These are phyloP conservation scores for Ceriagrion tenellum DNA, from an alignment of 2,888 invertebrate genomes.

Conservation along the genomic window DNA sequence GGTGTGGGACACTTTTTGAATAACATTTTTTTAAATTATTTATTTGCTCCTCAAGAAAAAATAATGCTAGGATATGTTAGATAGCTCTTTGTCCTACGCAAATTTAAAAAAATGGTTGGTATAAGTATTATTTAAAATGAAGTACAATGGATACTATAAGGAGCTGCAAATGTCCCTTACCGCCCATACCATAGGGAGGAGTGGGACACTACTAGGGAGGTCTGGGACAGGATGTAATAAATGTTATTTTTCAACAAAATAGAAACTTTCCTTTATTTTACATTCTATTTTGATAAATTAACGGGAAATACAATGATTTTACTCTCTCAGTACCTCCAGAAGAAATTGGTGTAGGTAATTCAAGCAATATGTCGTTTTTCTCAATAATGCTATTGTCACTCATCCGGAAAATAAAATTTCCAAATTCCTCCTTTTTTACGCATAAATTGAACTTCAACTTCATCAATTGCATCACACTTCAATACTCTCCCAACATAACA, in stretches of 20 bases:
- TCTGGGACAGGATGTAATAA: neutral
- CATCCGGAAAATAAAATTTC: neutral
- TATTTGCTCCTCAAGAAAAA: too few species aligned
- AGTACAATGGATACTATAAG: neutral
- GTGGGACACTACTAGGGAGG: neutral
- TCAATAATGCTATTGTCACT: neutral
- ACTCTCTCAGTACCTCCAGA: neutral
- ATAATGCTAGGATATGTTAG: too few species aligned
- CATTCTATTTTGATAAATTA: neutral
- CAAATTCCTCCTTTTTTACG: neutral
- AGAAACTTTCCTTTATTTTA: neutral
- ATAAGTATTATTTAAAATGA: neutral
- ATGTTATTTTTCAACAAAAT: neutral
- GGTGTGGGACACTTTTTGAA: too few species aligned
- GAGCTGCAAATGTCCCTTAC: neutral
- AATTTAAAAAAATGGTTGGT: neutral
- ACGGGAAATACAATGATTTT: neutral
- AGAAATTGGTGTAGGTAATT: neutral
- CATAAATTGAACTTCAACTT: neutral
- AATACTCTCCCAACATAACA: neutral
- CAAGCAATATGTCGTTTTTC: neutral
- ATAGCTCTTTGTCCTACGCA: too few species aligned
- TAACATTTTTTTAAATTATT: too few species aligned
- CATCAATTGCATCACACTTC: neutral
- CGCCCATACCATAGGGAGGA: neutral